A percentile compares a stretch with the other conserved stretches of the same genome.
These are phyloP conservation scores for Cheilosia pagana DNA, from an alignment of 2,888 invertebrate genomes.

Conservation along the genomic window DNA sequence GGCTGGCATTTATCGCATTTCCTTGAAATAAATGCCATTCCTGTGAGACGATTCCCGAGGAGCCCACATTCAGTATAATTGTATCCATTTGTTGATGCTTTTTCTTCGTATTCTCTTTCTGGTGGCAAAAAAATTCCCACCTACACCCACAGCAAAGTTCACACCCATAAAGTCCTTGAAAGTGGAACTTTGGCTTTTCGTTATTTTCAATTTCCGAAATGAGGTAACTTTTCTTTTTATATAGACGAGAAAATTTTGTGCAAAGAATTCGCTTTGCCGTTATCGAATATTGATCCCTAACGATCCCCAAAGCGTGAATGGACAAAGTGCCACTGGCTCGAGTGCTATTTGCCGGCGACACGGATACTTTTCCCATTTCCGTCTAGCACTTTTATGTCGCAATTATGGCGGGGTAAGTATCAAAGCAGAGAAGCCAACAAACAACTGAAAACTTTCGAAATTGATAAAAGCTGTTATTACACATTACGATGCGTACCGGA, in stretches of 20 bases:
- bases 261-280: slow-evolving; percentile 29
- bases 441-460: slow-evolving; percentile 46
- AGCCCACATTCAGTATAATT: slow-evolving; percentile 7
- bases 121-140: not conserved
- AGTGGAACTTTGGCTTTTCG: slow-evolving; percentile 21
- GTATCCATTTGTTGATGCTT: slow-evolving; percentile 7
- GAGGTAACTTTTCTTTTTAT: slow-evolving; percentile 14
- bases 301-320: slow-evolving; percentile 29
- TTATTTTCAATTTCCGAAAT: slow-evolving; percentile 48
- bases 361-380: slow-evolving; percentile 24
- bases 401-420: slow-evolving; percentile 22
- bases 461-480: slow-evolving; percentile 61
- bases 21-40: slow-evolving; percentile 16
- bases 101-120: not conserved
- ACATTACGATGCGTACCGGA: slow-evolving; percentile 39
- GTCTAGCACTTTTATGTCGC: slow-evolving; percentile 26
- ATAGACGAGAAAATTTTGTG: slow-evolving; percentile 12
- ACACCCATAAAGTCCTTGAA: slow-evolving; percentile 12
- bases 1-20: slow-evolving; percentile 17
- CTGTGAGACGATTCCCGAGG: not conserved
- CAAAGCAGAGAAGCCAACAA: slow-evolving; percentile 1
- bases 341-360: slow-evolving; percentile 16
- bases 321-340: slow-evolving; percentile 21
- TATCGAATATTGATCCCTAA: slow-evolving; percentile 58
- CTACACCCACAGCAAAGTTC: slow-evolving; percentile 29